Evolutionary conservation across 2,797 vertebrate species (phyloP).

Genomic region (Paramormyrops hopkinsi): DNA sequence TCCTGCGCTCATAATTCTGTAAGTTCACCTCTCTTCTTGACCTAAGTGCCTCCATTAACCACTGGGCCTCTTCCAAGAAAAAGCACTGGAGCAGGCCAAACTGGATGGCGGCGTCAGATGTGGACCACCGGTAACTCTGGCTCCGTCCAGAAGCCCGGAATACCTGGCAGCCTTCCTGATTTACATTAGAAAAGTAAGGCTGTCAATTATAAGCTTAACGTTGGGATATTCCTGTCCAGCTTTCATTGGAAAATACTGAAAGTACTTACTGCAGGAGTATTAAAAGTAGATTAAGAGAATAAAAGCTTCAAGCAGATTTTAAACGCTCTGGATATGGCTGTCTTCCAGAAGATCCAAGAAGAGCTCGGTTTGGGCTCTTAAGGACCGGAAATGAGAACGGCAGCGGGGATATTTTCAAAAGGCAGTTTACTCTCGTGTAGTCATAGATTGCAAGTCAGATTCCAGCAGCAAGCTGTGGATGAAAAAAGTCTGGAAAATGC

Average conservation of each 20-base stretch:
- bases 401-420: neutral
- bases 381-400: neutral
- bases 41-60: conserved; percentile 54
- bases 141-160: conserved; percentile 44
- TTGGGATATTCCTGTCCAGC: conserved; percentile 44
- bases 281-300: conserved; percentile 1
- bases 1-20: conserved; percentile 66
- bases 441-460: neutral
- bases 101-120: conserved; percentile 51
- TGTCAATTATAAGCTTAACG: conserved; percentile 46
- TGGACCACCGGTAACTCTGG: conserved; percentile 48
- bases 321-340: neutral
- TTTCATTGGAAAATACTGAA: conserved; percentile 35
- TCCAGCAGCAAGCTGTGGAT: neutral
- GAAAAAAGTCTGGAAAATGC: conserved; percentile 1
- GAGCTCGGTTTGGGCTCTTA: neutral
- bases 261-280: neutral
- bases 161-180: conserved; percentile 41
- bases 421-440: neutral
- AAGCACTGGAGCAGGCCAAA: conserved; percentile 41
- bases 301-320: neutral
- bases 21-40: conserved; percentile 58
- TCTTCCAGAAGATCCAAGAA: neutral
- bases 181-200: conserved; percentile 39
- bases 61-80: conserved; percentile 56